Base-by-base conservation (phyloP, 35 echinoderm and acorn worm species). In the Hemicentrotus pulcherrimus region DNA sequence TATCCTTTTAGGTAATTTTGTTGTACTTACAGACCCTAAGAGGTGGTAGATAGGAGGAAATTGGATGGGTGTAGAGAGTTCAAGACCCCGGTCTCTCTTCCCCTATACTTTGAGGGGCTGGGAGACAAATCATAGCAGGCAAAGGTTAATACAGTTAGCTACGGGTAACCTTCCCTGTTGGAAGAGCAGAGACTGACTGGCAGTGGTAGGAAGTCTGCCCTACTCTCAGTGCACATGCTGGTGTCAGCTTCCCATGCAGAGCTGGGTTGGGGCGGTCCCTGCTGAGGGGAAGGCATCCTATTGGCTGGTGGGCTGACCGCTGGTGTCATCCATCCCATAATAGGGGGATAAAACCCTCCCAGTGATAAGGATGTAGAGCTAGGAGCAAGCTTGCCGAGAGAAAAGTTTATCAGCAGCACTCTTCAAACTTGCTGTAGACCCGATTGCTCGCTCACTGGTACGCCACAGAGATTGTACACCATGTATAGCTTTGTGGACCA, bases 401-500 rank as follows among this genome's bases (percentile, higher is more conserved):
- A 45, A 93, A 93, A 93, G 91, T 93, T 93, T 31, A 46, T 50
- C 91, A 50, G 91, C 91, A 50, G 16, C 48, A 31, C 46, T 47
- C 88, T 90, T 93, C 48, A 47, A 93, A 93, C 88, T 16, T 32
- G 32, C 91, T 93, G 91, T 93, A 93, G 48, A 52, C 91, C 48
- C 48, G 91, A 93, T 46, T 48, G 91, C 91, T 93, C 46, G 91
- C 91, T 93, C 88, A 47, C 88, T 93, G 91, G 91, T 93, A 47
- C 48, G 16, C 46, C 91, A 93, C 91, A 93, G 48, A 93, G 91
- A 93, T 93, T 93, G 91, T 93, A 93, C 91, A 58, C 48, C 91
- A 93, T 93, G 91, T 93, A 93, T 93, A 93, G 91, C 91, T 93
- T 93, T 93, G 91, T 93, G 91, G 91, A 93, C 91, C 91, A 93